phyloP scores from a whole-genome alignment of 2,888 invertebrate genomes.

The Sarcophaga carnaria region DNA sequence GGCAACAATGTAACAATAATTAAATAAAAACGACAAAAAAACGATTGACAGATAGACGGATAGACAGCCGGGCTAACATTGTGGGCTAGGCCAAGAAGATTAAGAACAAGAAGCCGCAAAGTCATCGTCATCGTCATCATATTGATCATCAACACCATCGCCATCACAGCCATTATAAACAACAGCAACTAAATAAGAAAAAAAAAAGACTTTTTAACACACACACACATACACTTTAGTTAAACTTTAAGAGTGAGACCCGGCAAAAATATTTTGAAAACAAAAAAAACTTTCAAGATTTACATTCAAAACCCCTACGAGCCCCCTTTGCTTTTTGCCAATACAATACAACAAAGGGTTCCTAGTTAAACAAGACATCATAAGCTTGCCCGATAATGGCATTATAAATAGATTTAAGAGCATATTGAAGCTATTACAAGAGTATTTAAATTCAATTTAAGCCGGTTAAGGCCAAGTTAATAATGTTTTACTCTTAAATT shows the following conservation, averaged over 20 bases:
- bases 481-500: slow-evolving; percentile 33
- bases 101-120: slow-evolving; percentile 19
- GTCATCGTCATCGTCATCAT: neutral
- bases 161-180: neutral
- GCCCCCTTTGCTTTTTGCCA: no score
- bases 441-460: slow-evolving; percentile 16
- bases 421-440: neutral
- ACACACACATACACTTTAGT: neutral
- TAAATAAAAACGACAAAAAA: slow-evolving; percentile 47
- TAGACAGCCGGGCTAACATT: neutral
- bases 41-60: slow-evolving; percentile 5
- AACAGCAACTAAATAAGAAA: neutral
- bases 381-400: neutral
- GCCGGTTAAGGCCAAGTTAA: slow-evolving; percentile 41
- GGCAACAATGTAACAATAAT: slow-evolving; percentile 67
- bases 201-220: no score
- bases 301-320: no score
- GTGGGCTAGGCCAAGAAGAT: slow-evolving; percentile 14
- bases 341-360: neutral
- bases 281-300: neutral
- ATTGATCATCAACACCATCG: neutral
- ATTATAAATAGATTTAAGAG: slow-evolving; percentile 43
- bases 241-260: slow-evolving; percentile 21
- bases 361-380: slow-evolving; percentile 28
- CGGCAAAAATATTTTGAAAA: slow-evolving; percentile 31